Conservation (phyloP, 1,140 invertebrate genomes). For the Penaeus japonicus region DNA sequence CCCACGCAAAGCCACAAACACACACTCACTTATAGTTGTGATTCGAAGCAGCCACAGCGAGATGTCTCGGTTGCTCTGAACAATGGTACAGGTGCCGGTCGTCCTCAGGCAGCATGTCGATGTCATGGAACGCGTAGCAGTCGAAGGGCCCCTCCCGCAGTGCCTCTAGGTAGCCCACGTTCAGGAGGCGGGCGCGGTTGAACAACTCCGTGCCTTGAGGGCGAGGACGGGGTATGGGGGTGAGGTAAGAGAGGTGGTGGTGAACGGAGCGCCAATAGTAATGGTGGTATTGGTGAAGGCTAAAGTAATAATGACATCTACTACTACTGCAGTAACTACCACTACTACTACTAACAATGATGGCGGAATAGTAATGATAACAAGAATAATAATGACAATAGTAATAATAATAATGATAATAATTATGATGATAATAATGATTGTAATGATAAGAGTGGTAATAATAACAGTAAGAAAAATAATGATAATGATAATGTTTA, state of each 20-base stretch:
- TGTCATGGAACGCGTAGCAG: slow-evolving; percentile 96
- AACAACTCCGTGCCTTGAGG: slow-evolving; percentile 74
- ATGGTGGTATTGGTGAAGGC: no score
- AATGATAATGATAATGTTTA: background rate
- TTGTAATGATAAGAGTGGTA: background rate
- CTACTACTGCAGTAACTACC: no score
- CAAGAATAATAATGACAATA: background rate
- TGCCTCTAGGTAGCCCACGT: slow-evolving; percentile 91
- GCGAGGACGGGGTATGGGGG: slow-evolving; percentile 1
- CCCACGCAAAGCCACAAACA: no score
- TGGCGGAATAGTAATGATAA: no score
- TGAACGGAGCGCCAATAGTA: no score
- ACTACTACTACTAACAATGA: no score
- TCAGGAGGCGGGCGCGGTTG: slow-evolving; percentile 93
- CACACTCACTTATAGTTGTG: slow-evolving; percentile 64
- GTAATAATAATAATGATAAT: background rate
- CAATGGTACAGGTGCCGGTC: slow-evolving; percentile 93
- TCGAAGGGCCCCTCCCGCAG: slow-evolving; percentile 77
- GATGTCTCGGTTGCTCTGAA: slow-evolving; percentile 83
- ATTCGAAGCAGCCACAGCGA: slow-evolving; percentile 86
- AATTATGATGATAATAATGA: background rate
- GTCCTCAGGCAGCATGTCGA: slow-evolving; percentile 92
- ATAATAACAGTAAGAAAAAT: background rate
- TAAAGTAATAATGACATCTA: no score
- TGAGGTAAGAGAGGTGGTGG: no score